Evolutionary conservation across 2,797 vertebrate genomes (phyloP), one percentile per base, ranked within the genome.

Genomic region (Gymnothorax reevesii): DNA sequence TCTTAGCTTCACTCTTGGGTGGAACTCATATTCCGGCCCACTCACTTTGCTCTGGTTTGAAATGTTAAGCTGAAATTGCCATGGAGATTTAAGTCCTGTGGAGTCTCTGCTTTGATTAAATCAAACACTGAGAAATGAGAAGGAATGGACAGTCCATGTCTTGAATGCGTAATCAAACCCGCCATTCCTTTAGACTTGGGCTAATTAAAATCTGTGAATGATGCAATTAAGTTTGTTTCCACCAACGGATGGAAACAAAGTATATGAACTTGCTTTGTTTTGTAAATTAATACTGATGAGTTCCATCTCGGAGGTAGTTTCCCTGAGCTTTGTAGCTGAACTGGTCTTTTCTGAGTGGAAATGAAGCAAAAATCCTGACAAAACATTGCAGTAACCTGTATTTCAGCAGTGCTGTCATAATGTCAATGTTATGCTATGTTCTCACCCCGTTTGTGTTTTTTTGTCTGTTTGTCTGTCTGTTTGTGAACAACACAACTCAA

Each of bases 61-160:
- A 66, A 66, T 66, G 64, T 66, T 66, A n/a, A n/a, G 64, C 64
- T n/a, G 64, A 66, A n/a, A 66, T 66, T 25, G 64, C 64, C 64
- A n/a, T 66, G 64, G 22, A n/a, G 64, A 66, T 66, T 66, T n/a
- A 66, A 66, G 20, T 66, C 64, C 22, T 8, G 64, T n/a, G 22
- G 64, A 66, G 7, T 66, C 64, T 66, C 64, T n/a, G 25, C 71
- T 33, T 42, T 73, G 33, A 27, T 73, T 3, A 73, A 73, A 73
- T 42, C 71, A 73, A 73, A 13, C 25, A 73, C 8, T 27, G 9
- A 33, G 27, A 73, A 73, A 73, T 73, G 25, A 73, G 33, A 27
- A 25, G 4, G 25, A 73, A 73, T 42, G 71, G 27, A 3, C 25
- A 10, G 66, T 12, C 25, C 0, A 73, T 73, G 25, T 25, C 13